Evolutionary conservation across 2,888 invertebrate genomes (phyloP).

Genomic region (Zaprionus obscuricornis): DNA sequence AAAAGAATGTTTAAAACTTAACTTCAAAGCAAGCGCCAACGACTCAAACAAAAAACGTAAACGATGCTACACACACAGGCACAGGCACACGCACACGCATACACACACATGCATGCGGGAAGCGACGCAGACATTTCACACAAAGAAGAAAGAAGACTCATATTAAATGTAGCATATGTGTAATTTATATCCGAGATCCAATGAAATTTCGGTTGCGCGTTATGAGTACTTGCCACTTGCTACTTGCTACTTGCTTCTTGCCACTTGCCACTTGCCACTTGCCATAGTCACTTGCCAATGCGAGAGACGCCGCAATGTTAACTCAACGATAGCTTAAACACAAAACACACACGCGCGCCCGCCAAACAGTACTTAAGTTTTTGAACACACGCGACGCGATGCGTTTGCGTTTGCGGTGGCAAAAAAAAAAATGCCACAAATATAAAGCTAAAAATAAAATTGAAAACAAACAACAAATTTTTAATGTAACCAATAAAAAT

Average conservation of each 20-base stretch:
- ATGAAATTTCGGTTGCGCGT: slow-evolving; percentile 8
- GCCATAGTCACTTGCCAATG: too few relatives aligned
- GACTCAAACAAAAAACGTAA: slow-evolving; percentile 44
- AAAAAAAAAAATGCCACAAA: slow-evolving; percentile 12
- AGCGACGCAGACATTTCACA: too few relatives aligned
- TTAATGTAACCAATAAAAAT: neutral
- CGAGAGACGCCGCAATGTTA: too few relatives aligned
- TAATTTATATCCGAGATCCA: slow-evolving; percentile 4
- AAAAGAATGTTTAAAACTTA: slow-evolving; percentile 38
- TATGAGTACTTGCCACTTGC: too few relatives aligned
- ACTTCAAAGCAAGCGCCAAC: slow-evolving; percentile 37
- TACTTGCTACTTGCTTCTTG: too few relatives aligned
- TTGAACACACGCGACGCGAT: slow-evolving; percentile 37
- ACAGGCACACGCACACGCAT: neutral
- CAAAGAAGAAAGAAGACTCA: neutral
- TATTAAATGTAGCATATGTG: neutral
- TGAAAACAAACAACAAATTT: slow-evolving; percentile 4
- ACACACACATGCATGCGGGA: neutral
- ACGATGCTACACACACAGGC: slow-evolving; percentile 19
- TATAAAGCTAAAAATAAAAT: too few relatives aligned
- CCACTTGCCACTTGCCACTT: too few relatives aligned
- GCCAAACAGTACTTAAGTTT: slow-evolving; percentile 23
- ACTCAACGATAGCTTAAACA: neutral
- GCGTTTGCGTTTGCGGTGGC: slow-evolving; percentile 35
- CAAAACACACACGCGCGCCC: neutral